Evolutionary conservation across 1,140 invertebrate species (phyloP).

Genomic region (Ceratina calcarata): DNA sequence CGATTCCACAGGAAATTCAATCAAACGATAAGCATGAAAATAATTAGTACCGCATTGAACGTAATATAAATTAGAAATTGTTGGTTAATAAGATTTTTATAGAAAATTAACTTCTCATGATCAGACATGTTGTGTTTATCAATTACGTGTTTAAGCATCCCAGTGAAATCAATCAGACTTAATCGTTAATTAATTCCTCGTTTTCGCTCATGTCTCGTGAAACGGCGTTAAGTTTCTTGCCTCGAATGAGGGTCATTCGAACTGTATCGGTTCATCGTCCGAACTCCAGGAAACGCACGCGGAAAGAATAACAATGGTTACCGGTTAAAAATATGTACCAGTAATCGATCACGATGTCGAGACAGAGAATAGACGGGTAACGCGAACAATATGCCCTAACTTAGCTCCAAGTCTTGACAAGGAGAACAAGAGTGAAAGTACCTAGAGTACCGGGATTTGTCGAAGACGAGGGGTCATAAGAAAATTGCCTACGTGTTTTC

Average conservation of each 20-base stretch:
- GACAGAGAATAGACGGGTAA: slow-evolving; percentile 30
- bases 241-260: neutral
- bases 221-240: too few relatives aligned
- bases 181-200: too few relatives aligned
- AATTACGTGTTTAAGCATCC: too few relatives aligned
- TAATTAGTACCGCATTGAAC: neutral
- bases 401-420: slow-evolving; percentile 38
- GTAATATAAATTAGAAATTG: too few relatives aligned
- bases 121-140: too few relatives aligned
- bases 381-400: slow-evolving; percentile 24
- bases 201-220: too few relatives aligned
- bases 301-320: slow-evolving; percentile 8
- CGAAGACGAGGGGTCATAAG: slow-evolving; percentile 72
- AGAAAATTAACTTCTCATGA: too few relatives aligned
- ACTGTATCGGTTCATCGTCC: slow-evolving; percentile 31
- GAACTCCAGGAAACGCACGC: slow-evolving; percentile 14
- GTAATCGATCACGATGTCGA: slow-evolving; percentile 42
- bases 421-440: slow-evolving; percentile 37
- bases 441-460: slow-evolving; percentile 40
- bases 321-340: slow-evolving; percentile 57
- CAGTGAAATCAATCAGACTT: too few relatives aligned
- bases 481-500: slow-evolving; percentile 72
- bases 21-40: neutral
- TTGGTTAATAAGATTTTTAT: too few relatives aligned
- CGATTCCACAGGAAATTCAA: neutral